Evolutionary conservation across 2,797 vertebrate genomes (phyloP), one percentile per base, ranked within the genome.

Genomic region (Eutrigla gurnardus): DNA sequence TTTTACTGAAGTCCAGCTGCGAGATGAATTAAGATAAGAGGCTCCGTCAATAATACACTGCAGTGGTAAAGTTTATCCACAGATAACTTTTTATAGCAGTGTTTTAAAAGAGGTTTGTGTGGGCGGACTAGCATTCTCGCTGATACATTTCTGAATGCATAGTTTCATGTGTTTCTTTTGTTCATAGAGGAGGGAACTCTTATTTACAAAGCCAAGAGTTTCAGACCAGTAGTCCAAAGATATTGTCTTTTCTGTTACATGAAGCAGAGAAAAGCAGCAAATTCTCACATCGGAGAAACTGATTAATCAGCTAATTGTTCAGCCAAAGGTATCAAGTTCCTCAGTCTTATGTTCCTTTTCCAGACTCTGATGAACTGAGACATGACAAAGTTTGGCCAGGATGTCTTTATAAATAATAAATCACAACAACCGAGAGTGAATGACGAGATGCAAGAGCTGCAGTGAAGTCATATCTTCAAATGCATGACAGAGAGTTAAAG

Each of bases 1-100:
- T 25, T 25, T 25, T 1, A 25, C 25, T 25, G 25, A 25, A 33
- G 43, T 39, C 54, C 25, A 15, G 12, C 1, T 75, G 42, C 7
- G 17, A 53, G 11, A 66, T 36, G 37, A 69, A 46, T 4, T 15
- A 3, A 57, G 74, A 75, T 58, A 61, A 42, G 37, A 46, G 3
- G 11, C n/a, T 6, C 0, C 7, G 18, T 36, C 7, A 57, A 42
- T 47, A 15, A 52, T 7, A 6, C 9, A 32, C 1, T 10, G 18
- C 32, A 54, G 6, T 18, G 8, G 54, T 55, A 13, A 53, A 49
- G 7, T 46, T 35, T 32, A 57, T 46, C 11, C 35, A 5, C 1
- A 0, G 0, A 57, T 8, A 39, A 35, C 40, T 65, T 67, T 61
- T 58, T 52, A 61, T 2, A 13, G 18, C 54, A 46, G 47, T 1